Base-by-base conservation (phyloP, 2,113 vertebrate genomes). In the Chaetorhynchus papuensis region DNA sequence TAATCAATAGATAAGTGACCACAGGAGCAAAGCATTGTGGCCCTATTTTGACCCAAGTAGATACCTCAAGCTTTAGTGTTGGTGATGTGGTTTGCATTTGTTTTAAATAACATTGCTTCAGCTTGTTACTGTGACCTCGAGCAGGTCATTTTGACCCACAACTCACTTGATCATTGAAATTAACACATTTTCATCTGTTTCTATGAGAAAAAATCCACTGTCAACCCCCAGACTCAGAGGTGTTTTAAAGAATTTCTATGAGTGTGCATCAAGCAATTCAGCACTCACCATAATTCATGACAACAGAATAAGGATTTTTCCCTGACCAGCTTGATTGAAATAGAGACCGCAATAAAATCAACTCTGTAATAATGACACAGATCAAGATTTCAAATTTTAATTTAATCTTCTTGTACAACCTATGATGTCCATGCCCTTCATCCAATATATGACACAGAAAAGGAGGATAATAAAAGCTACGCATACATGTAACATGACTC, bases 371-470 rank as follows among this genome's bases (percentile, higher is more conserved):
- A 85, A 69, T 61, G 45, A 84, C 20, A 87, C 11, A 87, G 21
- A 79, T 47, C 50, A 93, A 90, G 33, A 79, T 80, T 95, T 91
- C 33, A 83, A 57, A 49, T 87, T 90, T 93, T 90, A 89, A 59
- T 90, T 90, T 17, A 28, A 85, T 93, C 33, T 2, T 77, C 23
- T 69, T 27, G 1, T n/a, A 59, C 15, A 44, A 4, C 3, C 26
- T 69, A 3, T 47, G 27, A 21, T 0, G 4, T 70, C 14, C 15
- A 31, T 70, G 24, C 9, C 31, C 45, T 91, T 90, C 45, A 85
- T 59, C 42, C 18, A 57, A 45, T 27, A 69, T 26, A 64, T 35
- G 13, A 52, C 42, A 70, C 30, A 63, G 19, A 35, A 88, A 85
- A 47, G 18, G 9, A 76, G 47, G 42, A 42, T 2, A 3, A 80